Conservation (phyloP, 2,888 invertebrate genomes). For the Blastobasis lacticolella region DNA sequence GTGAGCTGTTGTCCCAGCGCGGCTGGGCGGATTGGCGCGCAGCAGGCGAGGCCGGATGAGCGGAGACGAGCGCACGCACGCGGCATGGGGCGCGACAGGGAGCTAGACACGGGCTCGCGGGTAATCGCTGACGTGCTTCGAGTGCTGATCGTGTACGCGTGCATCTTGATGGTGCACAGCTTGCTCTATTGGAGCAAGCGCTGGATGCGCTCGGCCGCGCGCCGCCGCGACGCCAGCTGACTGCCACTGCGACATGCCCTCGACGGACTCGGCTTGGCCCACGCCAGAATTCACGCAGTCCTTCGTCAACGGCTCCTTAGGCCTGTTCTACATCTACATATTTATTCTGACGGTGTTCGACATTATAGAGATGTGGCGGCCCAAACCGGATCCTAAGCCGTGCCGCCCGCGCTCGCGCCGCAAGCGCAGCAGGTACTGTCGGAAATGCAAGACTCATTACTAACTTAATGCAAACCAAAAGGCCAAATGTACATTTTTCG, state of each 20-base stretch:
- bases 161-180: conserved; percentile 38
- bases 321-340: conserved; percentile 21
- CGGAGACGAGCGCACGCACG: too few species aligned
- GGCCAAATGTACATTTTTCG: too few species aligned
- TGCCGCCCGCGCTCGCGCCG: conserved; percentile 1
- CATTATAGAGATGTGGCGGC: conserved; percentile 37
- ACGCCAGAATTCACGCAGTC: background rate
- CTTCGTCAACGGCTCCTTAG: background rate
- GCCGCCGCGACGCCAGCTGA: background rate
- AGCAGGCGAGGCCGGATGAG: too few species aligned
- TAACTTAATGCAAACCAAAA: too few species aligned
- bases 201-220: conserved; percentile 21
- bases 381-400: conserved; percentile 16
- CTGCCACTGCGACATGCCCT: too few species aligned
- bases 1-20: too few species aligned
- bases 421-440: background rate
- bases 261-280: background rate
- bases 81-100: background rate
- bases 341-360: conserved; percentile 38
- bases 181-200: conserved; percentile 43
- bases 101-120: background rate
- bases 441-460: too few species aligned
- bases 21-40: too few species aligned
- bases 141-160: conserved; percentile 36
- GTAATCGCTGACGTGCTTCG: conserved; percentile 22